Conservation (phyloP, 2,113 vertebrate species). For the Ptychochromis oligacanthus region DNA sequence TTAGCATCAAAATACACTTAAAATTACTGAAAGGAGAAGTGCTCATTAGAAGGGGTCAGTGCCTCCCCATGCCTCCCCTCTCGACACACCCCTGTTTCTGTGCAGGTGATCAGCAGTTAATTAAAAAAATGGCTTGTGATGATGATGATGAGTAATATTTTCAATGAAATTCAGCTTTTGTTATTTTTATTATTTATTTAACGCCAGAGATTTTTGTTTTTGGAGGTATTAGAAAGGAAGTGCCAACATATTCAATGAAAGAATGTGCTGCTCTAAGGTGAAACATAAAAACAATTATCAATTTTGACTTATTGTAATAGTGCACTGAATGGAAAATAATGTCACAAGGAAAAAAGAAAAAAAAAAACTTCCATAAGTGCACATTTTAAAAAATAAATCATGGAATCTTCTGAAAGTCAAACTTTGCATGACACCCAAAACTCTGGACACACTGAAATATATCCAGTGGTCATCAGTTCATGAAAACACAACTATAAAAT, state of each 20-base stretch:
- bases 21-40: background rate
- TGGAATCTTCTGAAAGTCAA: background rate
- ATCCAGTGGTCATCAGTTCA: no score
- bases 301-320: accelerated
- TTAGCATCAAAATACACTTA: background rate
- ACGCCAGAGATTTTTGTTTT: background rate
- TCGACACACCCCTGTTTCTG: accelerated
- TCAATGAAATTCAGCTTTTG: background rate
- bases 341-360: accelerated
- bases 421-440: background rate
- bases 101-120: background rate
- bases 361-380: accelerated
- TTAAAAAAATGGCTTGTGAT: background rate
- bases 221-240: background rate
- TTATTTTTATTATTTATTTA: background rate
- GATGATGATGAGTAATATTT: background rate
- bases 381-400: background rate
- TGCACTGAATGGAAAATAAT: background rate
- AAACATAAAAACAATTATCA: background rate
- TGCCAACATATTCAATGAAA: no score
- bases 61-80: accelerated
- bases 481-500: background rate
- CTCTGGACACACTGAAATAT: background rate
- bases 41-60: background rate
- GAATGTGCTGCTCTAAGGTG: background rate